phyloP scores from a whole-genome alignment of 2,888 invertebrate species.

The Hyalella azteca region DNA sequence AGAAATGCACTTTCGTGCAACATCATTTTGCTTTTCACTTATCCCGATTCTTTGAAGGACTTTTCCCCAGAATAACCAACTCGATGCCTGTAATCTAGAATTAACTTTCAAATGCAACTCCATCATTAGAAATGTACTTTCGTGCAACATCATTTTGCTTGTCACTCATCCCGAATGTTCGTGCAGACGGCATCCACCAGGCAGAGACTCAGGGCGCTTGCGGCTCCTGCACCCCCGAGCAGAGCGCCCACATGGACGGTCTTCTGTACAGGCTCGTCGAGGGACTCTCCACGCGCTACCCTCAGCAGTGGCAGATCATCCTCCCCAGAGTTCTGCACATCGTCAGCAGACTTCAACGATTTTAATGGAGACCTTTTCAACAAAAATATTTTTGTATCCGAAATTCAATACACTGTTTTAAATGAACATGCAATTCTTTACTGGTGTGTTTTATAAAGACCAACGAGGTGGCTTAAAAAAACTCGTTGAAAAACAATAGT shows the following conservation, averaged over 20 bases:
- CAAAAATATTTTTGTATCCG: not conserved
- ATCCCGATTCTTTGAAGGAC: no score
- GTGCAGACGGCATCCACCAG: not conserved
- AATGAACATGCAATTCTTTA: not conserved
- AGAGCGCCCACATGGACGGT: not conserved
- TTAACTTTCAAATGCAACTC: no score
- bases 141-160: no score
- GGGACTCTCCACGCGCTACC: constrained; percentile 12
- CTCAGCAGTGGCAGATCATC: constrained; percentile 18
- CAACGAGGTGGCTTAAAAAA: not conserved
- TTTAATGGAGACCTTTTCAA: not conserved
- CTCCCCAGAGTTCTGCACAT: constrained; percentile 13
- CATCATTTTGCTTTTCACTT: no score
- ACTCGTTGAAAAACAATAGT: no score
- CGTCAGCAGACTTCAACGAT: constrained; percentile 1
- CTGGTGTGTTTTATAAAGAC: not conserved
- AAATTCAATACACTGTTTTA: not conserved
- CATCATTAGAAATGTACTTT: no score
- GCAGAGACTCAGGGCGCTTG: not conserved
- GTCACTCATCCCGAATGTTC: no score
- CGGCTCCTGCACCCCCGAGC: not conserved
- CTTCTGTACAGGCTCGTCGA: constrained; percentile 7
- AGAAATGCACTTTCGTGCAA: no score
- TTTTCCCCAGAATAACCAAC: no score
- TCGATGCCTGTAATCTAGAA: no score